These are phyloP conservation scores for Lethocerus indicus DNA, from an alignment of 1,140 invertebrate genomes.

Conservation along the genomic window DNA sequence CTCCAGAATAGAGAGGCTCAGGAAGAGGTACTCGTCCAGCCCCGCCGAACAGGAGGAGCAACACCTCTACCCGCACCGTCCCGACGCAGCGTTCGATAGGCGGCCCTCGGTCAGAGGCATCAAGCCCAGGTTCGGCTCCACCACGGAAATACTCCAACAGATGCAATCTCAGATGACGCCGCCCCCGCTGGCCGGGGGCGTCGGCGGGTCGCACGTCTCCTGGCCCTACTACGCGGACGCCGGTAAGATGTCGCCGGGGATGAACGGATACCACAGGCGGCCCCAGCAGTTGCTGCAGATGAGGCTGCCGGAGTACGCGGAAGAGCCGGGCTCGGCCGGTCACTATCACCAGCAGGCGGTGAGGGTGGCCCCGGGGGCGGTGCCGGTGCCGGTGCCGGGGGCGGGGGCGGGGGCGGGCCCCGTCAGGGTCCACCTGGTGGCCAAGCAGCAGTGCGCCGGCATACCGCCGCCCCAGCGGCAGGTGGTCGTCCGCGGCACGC, in stretches of 20 bases:
- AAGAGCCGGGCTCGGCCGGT: slow-evolving; percentile 1
- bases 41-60: not conserved
- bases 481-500: slow-evolving; percentile 26
- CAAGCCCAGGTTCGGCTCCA: slow-evolving; percentile 53
- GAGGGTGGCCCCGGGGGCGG: slow-evolving; percentile 23
- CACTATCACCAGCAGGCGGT: slow-evolving; percentile 9
- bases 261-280: not conserved
- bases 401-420: slow-evolving; percentile 27
- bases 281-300: not conserved
- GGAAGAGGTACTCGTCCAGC: slow-evolving; percentile 39
- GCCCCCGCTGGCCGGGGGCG: slow-evolving; percentile 16
- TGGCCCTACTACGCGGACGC: slow-evolving; percentile 39
- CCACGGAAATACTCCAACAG: slow-evolving; percentile 63
- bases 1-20: slow-evolving; percentile 57
- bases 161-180: slow-evolving; percentile 52
- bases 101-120: slow-evolving; percentile 66
- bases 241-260: not conserved
- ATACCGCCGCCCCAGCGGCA: slow-evolving; percentile 19
- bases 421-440: slow-evolving; percentile 22
- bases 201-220: slow-evolving; percentile 32
- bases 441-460: slow-evolving; percentile 23
- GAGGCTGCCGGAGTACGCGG: not conserved
- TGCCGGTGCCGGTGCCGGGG: slow-evolving; percentile 21
- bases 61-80: no score
- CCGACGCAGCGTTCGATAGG: slow-evolving; percentile 76